Base-by-base conservation (phyloP, 2,797 vertebrate genomes). In the Notamacropus eugenii region DNA sequence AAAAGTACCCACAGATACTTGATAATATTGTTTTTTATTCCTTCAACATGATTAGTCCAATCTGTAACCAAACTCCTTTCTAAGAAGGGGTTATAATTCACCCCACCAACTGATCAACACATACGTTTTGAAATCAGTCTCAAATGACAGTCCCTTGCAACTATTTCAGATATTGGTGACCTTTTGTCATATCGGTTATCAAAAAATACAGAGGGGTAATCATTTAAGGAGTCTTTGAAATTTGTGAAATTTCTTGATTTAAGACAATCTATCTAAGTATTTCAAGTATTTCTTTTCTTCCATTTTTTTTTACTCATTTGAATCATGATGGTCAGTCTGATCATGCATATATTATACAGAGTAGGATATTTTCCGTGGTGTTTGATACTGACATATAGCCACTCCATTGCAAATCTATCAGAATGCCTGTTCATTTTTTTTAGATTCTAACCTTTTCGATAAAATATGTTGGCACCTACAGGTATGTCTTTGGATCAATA, bases 341-440 rank as follows among this genome's bases (percentile, higher is more conserved):
- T 87, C 96, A 96, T 50, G 96, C 95, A 56, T 93, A 29, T 91
- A 91, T 90, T 11, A 22, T 67, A 94, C 6, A 34, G 57, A 95
- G 31, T 82, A 94, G 92, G 74, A 55, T 97, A 95, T 46, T 16
- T 16, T 6, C 1, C 0, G 29, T 1, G 4, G 24, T 82, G 50
- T 92, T 62, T 96, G 2, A 58, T 90, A 90, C 28, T 6, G 91
- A 87, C 3, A 50, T 67, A 29, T 0, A n/a, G 1, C 92, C 94
- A 1, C 11, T 13, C 0, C 94, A 31, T 16, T 93, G 29, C 91
- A 67, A 93, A 62, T 92, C 0, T 50, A 6, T 31, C 16, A 90
- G 94, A 95, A 91, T 24, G 1, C 4, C 54, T 93, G 10, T 46
- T 31, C 2, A 5, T n/a, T 46, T 57, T 59, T 95, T 93, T 40